These are phyloP conservation scores for Neogale vison DNA, from an alignment of 2,113 vertebrate species.

Conservation along the genomic window DNA sequence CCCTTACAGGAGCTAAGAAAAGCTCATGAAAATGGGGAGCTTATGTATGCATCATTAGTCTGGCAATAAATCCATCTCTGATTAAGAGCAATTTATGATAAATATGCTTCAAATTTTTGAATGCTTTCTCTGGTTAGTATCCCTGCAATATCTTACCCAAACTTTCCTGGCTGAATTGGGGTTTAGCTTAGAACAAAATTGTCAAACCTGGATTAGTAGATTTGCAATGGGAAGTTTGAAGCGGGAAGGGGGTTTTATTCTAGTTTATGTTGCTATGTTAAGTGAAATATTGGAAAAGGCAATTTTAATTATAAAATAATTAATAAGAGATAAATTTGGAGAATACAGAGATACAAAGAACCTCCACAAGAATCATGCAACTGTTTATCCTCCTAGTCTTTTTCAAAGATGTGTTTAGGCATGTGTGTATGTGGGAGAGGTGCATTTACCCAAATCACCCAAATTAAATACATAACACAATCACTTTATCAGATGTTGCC, in stretches of 20 bases:
- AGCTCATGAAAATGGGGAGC: background rate
- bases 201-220: background rate
- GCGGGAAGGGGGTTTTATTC: background rate
- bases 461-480: background rate
- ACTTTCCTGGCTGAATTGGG: background rate
- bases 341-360: background rate
- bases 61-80: background rate
- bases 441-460: background rate
- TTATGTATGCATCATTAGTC: background rate
- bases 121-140: background rate
- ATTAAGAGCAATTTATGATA: background rate
- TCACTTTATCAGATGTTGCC: background rate
- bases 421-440: background rate
- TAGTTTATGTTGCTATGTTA: background rate
- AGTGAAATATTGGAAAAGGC: background rate
- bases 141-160: background rate
- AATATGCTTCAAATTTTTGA: background rate
- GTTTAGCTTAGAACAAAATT: background rate
- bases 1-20: background rate
- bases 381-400: background rate
- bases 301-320: constrained; percentile 5
- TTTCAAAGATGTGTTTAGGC: background rate
- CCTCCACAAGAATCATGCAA: background rate
- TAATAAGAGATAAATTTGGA: background rate
- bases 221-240: background rate